Evolutionary conservation across 1,140 invertebrate genomes (phyloP).

Genomic region (Rhopalosiphum padi): DNA sequence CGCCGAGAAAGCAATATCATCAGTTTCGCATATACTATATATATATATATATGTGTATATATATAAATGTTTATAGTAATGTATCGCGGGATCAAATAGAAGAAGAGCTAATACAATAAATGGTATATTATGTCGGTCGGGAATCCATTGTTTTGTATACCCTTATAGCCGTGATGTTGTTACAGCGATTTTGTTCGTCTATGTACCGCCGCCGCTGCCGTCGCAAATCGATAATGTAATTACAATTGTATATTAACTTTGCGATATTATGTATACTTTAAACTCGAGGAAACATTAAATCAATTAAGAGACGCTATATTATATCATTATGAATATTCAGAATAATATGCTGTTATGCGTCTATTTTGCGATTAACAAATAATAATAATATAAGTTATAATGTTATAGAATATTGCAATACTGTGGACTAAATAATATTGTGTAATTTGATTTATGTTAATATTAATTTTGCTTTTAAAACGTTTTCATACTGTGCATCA

Average conservation of each 20-base stretch:
- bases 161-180: not conserved
- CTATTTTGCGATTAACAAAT: too few relatives aligned
- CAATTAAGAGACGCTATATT: not conserved
- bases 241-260: not conserved
- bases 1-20: conserved; percentile 39
- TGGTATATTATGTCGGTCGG: not conserved
- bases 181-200: not conserved
- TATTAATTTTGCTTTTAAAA: too few relatives aligned
- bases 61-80: too few relatives aligned
- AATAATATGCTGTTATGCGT: not conserved
- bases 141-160: conserved; percentile 27
- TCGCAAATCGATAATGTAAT: conserved; percentile 5
- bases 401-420: too few relatives aligned
- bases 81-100: conserved; percentile 22
- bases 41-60: not conserved
- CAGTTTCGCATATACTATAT: not conserved
- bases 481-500: not conserved
- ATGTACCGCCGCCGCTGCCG: not conserved
- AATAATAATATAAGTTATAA: too few relatives aligned
- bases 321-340: not conserved
- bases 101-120: conserved; percentile 22
- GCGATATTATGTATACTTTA: not conserved
- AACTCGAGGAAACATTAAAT: not conserved
- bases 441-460: too few relatives aligned
- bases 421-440: too few relatives aligned